phyloP scores from a whole-genome alignment of 2,888 invertebrate genomes.

The Amiota minor region DNA sequence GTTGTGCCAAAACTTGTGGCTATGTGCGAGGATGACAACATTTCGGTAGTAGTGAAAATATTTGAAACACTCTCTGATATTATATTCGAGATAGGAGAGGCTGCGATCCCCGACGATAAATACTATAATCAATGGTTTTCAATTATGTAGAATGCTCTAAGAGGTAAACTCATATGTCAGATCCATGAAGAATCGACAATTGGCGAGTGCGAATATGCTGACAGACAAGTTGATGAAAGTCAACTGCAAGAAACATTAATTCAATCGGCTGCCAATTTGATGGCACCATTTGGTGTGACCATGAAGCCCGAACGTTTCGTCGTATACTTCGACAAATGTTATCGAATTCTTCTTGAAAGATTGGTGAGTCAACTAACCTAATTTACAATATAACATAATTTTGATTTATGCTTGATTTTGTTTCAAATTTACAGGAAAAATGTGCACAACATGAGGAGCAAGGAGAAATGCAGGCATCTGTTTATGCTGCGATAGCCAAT shows the following conservation, averaged over 20 bases:
- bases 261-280: conserved; percentile 83
- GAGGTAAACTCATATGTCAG: conserved; percentile 77
- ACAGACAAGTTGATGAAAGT: conserved; percentile 67
- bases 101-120: conserved; percentile 77
- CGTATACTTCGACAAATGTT: conserved; percentile 78
- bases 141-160: conserved; percentile 80
- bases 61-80: conserved; percentile 79
- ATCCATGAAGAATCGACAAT: conserved; percentile 74
- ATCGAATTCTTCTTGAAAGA: conserved; percentile 78
- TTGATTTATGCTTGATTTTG: conserved; percentile 41
- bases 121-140: conserved; percentile 80
- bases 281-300: conserved; percentile 81
- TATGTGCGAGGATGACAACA: conserved; percentile 76
- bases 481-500: conserved; percentile 83
- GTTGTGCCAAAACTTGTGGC: conserved; percentile 81
- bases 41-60: conserved; percentile 80
- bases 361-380: conserved; percentile 75
- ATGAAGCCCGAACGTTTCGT: conserved; percentile 79
- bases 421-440: conserved; percentile 75
- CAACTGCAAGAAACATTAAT: conserved; percentile 83
- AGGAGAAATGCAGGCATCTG: conserved; percentile 80
- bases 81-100: conserved; percentile 77
- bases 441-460: conserved; percentile 70
- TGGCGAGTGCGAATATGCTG: no score
- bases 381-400: no score